Conservation (phyloP, 2,797 vertebrate species). For the Leucoraja ocellata region DNA sequence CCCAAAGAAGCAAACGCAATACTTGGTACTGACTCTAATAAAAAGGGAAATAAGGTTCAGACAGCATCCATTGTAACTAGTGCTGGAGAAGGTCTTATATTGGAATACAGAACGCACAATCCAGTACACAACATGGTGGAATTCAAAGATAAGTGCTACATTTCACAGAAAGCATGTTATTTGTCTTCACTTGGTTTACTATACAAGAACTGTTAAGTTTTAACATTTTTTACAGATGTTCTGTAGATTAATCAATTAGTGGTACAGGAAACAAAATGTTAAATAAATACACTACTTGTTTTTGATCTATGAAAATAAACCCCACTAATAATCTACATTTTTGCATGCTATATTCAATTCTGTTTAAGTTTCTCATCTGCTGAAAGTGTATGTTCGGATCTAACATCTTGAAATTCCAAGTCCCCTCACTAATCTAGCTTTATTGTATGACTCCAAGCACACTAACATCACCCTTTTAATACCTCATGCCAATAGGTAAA, state of each 20-base stretch:
- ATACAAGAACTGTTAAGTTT: constrained; percentile 64
- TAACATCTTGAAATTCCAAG: background rate
- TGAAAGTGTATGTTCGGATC: background rate
- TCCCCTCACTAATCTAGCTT: background rate
- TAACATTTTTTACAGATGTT: background rate
- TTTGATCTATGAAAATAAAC: background rate
- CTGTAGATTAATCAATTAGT: background rate
- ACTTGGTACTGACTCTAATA: constrained; percentile 64
- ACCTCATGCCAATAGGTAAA: background rate
- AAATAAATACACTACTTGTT: background rate
- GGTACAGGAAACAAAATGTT: background rate
- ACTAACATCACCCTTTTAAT: background rate
- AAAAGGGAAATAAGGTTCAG: constrained; percentile 50
- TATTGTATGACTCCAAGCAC: background rate
- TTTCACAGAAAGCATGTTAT: constrained; percentile 85
- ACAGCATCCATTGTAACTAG: constrained; percentile 58
- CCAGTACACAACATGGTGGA: constrained; percentile 58
- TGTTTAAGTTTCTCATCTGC: background rate
- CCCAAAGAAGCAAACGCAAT: constrained; percentile 61
- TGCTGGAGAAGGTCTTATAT: constrained; percentile 74
- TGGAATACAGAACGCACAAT: constrained; percentile 64
- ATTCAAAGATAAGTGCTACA: constrained; percentile 63
- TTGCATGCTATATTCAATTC: background rate
- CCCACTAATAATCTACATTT: background rate
- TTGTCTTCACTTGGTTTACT: constrained; percentile 66